Evolutionary conservation across 2,113 vertebrate species (phyloP).

Genomic region (Oophaga pumilio): DNA sequence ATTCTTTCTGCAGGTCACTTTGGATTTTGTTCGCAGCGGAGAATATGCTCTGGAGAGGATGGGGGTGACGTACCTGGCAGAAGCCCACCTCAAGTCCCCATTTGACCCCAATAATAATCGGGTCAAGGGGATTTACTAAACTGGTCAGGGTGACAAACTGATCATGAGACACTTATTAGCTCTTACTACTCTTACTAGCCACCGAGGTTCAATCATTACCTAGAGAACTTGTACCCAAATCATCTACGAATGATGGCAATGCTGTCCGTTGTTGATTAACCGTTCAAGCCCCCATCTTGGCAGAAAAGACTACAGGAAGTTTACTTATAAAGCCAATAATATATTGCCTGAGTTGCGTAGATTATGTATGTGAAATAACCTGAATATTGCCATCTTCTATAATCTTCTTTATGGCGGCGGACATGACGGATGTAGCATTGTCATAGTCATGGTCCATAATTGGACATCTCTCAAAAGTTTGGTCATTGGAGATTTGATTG

Average conservation of each 20-base stretch:
- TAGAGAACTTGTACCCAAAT: not conserved
- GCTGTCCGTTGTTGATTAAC: not conserved
- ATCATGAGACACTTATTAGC: not conserved
- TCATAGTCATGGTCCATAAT: not conserved
- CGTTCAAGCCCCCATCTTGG: not conserved
- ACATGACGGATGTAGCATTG: not conserved
- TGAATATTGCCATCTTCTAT: not conserved
- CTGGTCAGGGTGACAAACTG: not conserved
- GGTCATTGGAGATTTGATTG: not conserved
- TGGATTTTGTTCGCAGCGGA: slow-evolving; percentile 84
- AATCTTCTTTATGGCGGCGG: not conserved
- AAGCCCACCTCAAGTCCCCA: slow-evolving; percentile 84
- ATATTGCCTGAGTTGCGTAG: not conserved
- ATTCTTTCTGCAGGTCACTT: slow-evolving; percentile 73
- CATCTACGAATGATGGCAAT: not conserved
- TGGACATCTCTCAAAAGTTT: not conserved
- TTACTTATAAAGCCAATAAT: not conserved
- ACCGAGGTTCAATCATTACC: not conserved
- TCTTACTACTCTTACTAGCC: not conserved
- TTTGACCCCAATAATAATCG: slow-evolving; percentile 92
- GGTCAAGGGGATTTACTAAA: slow-evolving; percentile 86
- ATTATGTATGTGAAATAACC: not conserved
- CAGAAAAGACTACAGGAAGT: not conserved
- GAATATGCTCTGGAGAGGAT: slow-evolving; percentile 88
- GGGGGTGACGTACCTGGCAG: slow-evolving; percentile 83